Percentiles rank a stretch among this genome's conserved stretches.
phyloP scores from a whole-genome alignment of 2,113 vertebrate genomes.

The Orcinus orca region DNA sequence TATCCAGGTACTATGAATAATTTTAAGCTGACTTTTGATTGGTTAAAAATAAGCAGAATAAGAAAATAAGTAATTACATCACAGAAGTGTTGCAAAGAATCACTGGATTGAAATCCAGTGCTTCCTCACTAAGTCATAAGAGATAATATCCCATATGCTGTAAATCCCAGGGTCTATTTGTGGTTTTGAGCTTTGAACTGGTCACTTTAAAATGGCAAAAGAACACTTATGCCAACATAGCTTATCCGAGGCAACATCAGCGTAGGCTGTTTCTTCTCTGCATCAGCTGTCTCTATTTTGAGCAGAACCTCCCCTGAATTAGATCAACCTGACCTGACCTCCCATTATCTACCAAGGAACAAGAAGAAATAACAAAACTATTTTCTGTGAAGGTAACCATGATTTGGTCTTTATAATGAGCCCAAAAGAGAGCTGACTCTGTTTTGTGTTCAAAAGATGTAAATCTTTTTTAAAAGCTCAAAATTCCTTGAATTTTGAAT shows the following conservation, averaged over 20 bases:
- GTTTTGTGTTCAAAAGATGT: conserved; percentile 14
- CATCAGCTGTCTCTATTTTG: neutral
- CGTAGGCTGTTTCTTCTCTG: neutral
- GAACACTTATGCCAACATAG: neutral
- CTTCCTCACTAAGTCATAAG: neutral
- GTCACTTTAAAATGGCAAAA: conserved; percentile 25
- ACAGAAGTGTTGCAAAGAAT: neutral
- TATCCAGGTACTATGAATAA: neutral
- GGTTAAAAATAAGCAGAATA: neutral
- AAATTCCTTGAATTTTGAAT: conserved; percentile 14
- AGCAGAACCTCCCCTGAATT: conserved; percentile 12
- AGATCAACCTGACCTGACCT: neutral
- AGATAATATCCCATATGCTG: neutral
- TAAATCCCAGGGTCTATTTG: neutral
- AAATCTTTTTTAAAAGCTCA: conserved; percentile 41
- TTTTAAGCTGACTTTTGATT: neutral
- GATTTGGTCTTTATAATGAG: conserved; percentile 45
- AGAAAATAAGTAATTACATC: neutral
- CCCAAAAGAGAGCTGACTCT: neutral
- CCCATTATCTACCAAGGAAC: conserved; percentile 8
- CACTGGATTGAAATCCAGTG: neutral
- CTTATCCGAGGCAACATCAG: neutral
- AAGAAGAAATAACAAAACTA: conserved; percentile 42
- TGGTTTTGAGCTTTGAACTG: conserved; percentile 1
- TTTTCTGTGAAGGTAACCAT: neutral